Evolutionary conservation across 2,888 invertebrate genomes (phyloP), one percentile per base, ranked within the genome.

Genomic region (Conus canariensis): DNA sequence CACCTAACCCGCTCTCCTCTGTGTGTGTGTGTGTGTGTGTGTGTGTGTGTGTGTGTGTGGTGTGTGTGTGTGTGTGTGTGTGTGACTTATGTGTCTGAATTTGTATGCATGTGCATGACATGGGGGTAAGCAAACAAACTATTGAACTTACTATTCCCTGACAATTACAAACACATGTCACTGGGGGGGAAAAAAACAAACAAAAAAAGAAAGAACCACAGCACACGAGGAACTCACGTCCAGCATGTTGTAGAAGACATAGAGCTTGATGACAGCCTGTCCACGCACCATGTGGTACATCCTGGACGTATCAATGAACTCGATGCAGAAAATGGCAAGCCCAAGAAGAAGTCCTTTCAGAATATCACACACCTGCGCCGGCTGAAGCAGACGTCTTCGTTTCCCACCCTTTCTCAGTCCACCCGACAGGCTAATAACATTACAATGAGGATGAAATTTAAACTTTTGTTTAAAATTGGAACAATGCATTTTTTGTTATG

Each of bases 161-260:
- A 14, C 30, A 30, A 30, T 60, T 60, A 12, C 14, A 10, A 64
- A 14, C 60, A 14, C 60, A 60, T 60, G 16, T 64, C 60, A 64
- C 60, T 5, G 16, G 16, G 60, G 16, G 10, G 60, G 1, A 64
- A 5, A 64, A 14, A 10, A 16, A 74, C 2, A 22, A 70, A 74
- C 77, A 77, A 16, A 1, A 77, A 77, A 10, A 77, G 7, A 8
- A 9, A 45, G 25, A 30, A 25, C 9, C 25, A 64, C 60, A 64
- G 30, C 77, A 77, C 45, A 45, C 45, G 3, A 1, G 16, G 25
- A 86, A 91, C 95, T 94, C 95, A 99, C 99, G 97, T 99, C 99
- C 91, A 99, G 97, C 99, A 99, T 99, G 96, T 99, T 99, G 96
- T 99, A 99, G 97, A 99, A 99, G 96, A 99, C 99, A 96, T 99